A percentile compares a stretch with the other conserved stretches of the same genome.
Evolutionary conservation across 2,888 invertebrate species (phyloP).

Genomic region (Platerodrilus igneus): DNA sequence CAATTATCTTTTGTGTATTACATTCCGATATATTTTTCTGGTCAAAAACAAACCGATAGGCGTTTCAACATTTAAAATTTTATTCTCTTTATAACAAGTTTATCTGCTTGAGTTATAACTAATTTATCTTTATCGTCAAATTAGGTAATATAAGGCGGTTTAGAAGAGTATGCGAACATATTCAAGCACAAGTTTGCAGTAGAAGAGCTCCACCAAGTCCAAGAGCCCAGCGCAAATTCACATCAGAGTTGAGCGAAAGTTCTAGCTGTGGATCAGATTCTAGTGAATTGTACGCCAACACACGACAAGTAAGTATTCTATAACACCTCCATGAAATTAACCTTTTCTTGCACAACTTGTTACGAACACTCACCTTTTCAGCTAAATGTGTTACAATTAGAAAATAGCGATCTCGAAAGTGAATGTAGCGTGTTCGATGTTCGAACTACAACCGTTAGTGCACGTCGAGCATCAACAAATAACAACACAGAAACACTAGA

Average conservation of each 20-base stretch:
- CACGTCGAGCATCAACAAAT: slow-evolving; percentile 52
- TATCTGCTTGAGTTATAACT: no score
- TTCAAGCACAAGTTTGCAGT: slow-evolving; percentile 71
- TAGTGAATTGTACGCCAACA: slow-evolving; percentile 52
- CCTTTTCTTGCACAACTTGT: not conserved
- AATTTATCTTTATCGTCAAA: no score
- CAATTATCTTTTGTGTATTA: no score
- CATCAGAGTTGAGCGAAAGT: slow-evolving; percentile 64
- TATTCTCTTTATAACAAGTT: no score
- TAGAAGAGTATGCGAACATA: slow-evolving; percentile 92
- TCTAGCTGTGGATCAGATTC: slow-evolving; percentile 67
- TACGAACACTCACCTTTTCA: slow-evolving; percentile 30
- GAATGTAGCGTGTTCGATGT: slow-evolving; percentile 59
- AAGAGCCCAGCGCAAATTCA: slow-evolving; percentile 59
- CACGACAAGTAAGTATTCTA: slow-evolving; percentile 39
- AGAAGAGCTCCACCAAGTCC: slow-evolving; percentile 60
- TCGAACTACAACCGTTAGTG: slow-evolving; percentile 50
- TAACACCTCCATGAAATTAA: slow-evolving; percentile 2
- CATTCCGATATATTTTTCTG: no score
- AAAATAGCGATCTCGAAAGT: slow-evolving; percentile 59
- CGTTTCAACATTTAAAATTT: no score
- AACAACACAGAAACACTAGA: slow-evolving; percentile 48
- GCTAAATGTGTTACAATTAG: slow-evolving; percentile 52
- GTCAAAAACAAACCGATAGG: no score
- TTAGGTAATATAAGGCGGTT: slow-evolving; percentile 91